Evolutionary conservation across 2,797 vertebrate species (phyloP), one percentile per base, ranked within the genome.

Genomic region (Gephyroberyx darwinii): DNA sequence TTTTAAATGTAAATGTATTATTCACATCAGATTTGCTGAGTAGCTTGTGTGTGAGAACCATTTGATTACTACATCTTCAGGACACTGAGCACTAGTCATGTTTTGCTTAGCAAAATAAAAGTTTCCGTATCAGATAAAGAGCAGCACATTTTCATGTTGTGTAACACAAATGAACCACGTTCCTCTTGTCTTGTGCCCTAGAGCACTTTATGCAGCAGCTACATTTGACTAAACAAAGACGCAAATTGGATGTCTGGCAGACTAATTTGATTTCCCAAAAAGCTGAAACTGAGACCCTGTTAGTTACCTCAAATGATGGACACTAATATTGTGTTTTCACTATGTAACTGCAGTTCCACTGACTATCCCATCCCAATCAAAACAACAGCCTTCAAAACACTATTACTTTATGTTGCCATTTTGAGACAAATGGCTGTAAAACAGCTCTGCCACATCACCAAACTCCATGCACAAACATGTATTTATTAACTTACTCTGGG

Each of bases 381-480:
- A 94, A 93, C 93, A 92, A 91, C 89, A 83, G 84, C 88, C 90
- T 91, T 87, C 89, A 81, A 93, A 94, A 92, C 92, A 90, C 92
- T 93, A 94, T 95, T 94, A 84, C 90, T 93, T 94, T 94, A 93
- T 87, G 89, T 92, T 92, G 91, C 93, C 93, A 93, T 93, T 95
- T 93, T 92, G 91, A 93, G 90, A 91, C 90, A 93, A 93, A 94
- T 92, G 88, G 92, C 89, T 92, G 86, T 73, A 91, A 91, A 92
- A 90, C 83, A 74, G 84, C 89, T 88, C 82, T 79, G 85, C 81
- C 86, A 82, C 82, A 77, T 81, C 78, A 86, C 55, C 85, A 82
- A 87, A 86, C 82, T 82, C 83, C 73, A 75, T 80, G 81, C 86
- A 85, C 85, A 90, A 89, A 90, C 83, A 84, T 90, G 91, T 86